Evolutionary conservation across 1,140 invertebrate species (phyloP).

Genomic region (Polypedilum pembai): DNA sequence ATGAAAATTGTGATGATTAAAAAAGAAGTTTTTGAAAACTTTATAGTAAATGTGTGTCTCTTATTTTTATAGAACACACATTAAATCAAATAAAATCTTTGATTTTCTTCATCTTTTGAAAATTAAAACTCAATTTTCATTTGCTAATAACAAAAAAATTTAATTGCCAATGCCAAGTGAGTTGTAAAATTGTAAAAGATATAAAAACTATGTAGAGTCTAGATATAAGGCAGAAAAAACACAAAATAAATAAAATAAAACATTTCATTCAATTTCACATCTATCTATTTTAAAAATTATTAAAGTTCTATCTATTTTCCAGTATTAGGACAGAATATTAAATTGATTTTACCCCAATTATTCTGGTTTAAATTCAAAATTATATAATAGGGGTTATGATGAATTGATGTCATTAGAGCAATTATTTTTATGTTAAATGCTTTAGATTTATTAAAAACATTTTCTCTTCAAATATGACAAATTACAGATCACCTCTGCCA

Average conservation of each 20-base stretch:
- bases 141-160: no score
- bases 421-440: constrained; percentile 9
- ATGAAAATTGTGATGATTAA: background rate
- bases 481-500: background rate
- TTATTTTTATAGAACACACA: no score
- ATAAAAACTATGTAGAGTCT: constrained; percentile 1
- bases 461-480: constrained; percentile 7
- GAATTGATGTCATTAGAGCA: constrained; percentile 17
- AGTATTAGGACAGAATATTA: background rate
- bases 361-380: constrained; percentile 1
- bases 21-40: background rate
- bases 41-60: no score
- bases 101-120: background rate
- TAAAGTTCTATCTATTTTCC: no score
- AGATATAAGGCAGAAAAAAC: background rate
- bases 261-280: background rate
- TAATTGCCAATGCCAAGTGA: background rate
- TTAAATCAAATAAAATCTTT: background rate
- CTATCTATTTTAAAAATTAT: no score
- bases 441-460: background rate
- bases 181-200: constrained; percentile 5
- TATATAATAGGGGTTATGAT: background rate
- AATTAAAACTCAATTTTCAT: background rate
- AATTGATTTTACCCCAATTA: constrained; percentile 6
- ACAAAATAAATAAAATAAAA: constrained; percentile 5